Percentiles rank a stretch among this genome's conserved stretches.
These are phyloP conservation scores for Heliconius ethilla DNA, from an alignment of 2,888 invertebrate genomes.

Conservation along the genomic window DNA sequence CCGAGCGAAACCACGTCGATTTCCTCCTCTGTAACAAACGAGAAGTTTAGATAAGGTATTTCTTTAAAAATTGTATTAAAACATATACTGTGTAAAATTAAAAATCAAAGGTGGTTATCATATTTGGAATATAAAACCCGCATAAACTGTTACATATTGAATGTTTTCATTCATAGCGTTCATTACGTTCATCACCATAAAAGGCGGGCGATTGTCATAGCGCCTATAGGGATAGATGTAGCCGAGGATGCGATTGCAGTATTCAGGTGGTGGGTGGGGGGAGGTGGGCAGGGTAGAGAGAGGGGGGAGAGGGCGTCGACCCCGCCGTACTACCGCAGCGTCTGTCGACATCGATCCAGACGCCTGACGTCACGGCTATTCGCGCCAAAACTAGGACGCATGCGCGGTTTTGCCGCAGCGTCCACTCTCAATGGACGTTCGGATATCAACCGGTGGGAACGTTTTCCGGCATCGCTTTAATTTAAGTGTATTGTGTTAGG, in stretches of 20 bases:
- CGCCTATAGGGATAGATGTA: conserved; percentile 66
- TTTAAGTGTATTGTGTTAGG: conserved; percentile 27
- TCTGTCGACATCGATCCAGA: conserved; percentile 82
- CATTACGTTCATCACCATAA: conserved; percentile 70
- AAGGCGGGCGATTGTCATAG: conserved; percentile 69
- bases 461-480: conserved; percentile 63
- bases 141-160: conserved; percentile 56
- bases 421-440: conserved; percentile 77
- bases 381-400: conserved; percentile 81
- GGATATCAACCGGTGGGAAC: conserved; percentile 73
- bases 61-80: neutral
- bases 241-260: conserved; percentile 76
- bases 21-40: conserved; percentile 88
- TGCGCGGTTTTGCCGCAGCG: conserved; percentile 78
- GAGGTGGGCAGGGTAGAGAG: conserved; percentile 36
- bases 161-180: conserved; percentile 70
- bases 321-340: conserved; percentile 82
- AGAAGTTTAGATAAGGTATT: conserved; percentile 46
- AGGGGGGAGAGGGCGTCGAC: conserved; percentile 74
- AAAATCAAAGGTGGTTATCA: conserved; percentile 23
- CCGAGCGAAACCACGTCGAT: conserved; percentile 91
- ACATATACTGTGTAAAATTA: neutral
- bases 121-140: conserved; percentile 49
- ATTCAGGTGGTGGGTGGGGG: conserved; percentile 65
- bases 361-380: conserved; percentile 81